Conservation (phyloP, 2,113 vertebrate genomes). For the Meles meles region DNA sequence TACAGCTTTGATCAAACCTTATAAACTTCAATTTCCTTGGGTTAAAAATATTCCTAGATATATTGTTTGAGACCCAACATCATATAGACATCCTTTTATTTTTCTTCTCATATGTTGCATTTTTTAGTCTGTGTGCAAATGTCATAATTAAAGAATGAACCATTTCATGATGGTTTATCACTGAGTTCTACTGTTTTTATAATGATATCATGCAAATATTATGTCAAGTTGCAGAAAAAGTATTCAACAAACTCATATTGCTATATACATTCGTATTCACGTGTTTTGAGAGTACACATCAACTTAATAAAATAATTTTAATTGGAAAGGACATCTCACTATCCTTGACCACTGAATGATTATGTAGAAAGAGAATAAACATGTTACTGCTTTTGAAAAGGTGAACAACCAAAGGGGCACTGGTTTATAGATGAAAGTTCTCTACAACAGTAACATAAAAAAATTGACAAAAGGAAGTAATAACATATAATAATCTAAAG, state of each 20-base stretch:
- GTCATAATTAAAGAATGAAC: neutral
- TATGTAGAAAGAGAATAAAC: neutral
- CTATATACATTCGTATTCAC: neutral
- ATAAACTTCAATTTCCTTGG: slow-evolving; percentile 16
- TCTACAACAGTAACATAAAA: neutral
- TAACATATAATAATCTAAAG: neutral
- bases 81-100: neutral
- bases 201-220: neutral
- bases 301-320: neutral
- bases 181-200: neutral
- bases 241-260: neutral
- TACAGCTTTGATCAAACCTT: slow-evolving; percentile 8
- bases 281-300: neutral
- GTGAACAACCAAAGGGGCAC: neutral
- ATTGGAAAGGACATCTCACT: neutral
- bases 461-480: neutral
- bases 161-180: neutral
- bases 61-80: neutral
- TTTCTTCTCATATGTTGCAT: neutral
- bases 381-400: neutral
- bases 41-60: slow-evolving; percentile 1
- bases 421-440: neutral
- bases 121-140: neutral
- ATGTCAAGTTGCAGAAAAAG: neutral
- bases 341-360: neutral